A percentile compares a stretch with the other conserved stretches of the same genome.
Conservation (phyloP, 1,140 invertebrate genomes). For the Oryzaephilus surinamensis region DNA sequence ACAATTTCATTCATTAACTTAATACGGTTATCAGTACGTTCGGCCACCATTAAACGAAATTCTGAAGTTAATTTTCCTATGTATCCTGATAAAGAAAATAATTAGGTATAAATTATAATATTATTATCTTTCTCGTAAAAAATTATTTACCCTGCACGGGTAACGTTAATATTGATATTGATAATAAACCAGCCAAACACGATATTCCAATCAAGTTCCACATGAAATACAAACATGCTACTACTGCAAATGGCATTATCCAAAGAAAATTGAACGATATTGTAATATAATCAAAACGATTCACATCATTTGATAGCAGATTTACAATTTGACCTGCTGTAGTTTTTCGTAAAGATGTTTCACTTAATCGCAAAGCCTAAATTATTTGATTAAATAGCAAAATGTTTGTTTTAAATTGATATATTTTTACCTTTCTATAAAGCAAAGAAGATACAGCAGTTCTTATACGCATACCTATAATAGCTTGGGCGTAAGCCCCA, state of each 20-base stretch:
- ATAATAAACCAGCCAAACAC: constrained; percentile 57
- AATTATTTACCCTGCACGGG: constrained; percentile 49
- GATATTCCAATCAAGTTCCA: constrained; percentile 57
- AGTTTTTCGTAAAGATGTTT: constrained; percentile 55
- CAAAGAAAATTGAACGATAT: constrained; percentile 52
- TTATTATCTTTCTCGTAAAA: neutral
- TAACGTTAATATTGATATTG: constrained; percentile 46
- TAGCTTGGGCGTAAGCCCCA: constrained; percentile 34
- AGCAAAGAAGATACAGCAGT: constrained; percentile 48
- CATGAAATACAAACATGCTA: constrained; percentile 49
- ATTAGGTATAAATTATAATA: no score
- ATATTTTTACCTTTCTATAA: constrained; percentile 42
- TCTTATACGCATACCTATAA: constrained; percentile 48
- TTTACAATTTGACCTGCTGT: constrained; percentile 76
- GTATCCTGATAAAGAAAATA: constrained; percentile 54
- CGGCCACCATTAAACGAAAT: constrained; percentile 50
- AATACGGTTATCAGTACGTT: constrained; percentile 63
- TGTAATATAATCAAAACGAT: constrained; percentile 51
- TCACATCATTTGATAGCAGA: no score
- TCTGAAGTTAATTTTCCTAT: constrained; percentile 41
- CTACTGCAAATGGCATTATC: constrained; percentile 58
- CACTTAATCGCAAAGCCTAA: constrained; percentile 48
- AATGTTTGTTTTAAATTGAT: neutral
- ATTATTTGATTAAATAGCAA: constrained; percentile 4
- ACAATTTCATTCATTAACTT: constrained; percentile 74